These are phyloP conservation scores for Chionis minor DNA, from an alignment of 2,113 vertebrate species.

Conservation along the genomic window DNA sequence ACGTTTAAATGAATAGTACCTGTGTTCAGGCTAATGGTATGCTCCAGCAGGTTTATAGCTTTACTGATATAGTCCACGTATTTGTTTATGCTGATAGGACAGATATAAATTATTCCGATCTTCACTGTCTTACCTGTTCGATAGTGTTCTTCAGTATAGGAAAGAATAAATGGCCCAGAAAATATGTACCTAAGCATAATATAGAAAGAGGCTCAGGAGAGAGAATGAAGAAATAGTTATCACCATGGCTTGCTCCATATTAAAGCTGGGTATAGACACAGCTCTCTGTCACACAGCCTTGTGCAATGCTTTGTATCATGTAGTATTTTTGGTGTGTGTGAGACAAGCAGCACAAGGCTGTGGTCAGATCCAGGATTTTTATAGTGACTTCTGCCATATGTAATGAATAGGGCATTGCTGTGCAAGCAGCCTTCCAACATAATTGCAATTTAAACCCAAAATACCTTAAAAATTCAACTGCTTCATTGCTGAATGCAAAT, in stretches of 20 bases:
- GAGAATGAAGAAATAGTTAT: neutral
- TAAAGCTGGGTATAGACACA: neutral
- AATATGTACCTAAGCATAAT: neutral
- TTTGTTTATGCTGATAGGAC: neutral
- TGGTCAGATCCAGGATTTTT: neutral
- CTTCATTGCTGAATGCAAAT: neutral
- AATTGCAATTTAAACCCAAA: neutral
- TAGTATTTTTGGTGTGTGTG: neutral
- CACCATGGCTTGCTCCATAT: neutral
- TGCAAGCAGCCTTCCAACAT: neutral
- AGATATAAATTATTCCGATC: neutral
- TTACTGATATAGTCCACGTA: neutral
- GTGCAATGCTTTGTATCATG: neutral
- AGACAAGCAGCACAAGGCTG: neutral
- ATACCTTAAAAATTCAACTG: neutral
- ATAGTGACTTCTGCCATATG: neutral
- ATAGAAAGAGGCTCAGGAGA: neutral
- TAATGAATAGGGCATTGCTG: neutral
- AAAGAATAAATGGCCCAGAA: neutral
- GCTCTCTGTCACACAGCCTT: neutral
- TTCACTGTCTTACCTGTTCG: neutral
- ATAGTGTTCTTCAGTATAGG: neutral
- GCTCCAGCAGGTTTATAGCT: neutral
- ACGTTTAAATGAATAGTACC: neutral
- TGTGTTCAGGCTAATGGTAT: neutral